These are phyloP conservation scores for Trinorchestia longiramus DNA, from an alignment of 1,140 invertebrate species.

Conservation along the genomic window DNA sequence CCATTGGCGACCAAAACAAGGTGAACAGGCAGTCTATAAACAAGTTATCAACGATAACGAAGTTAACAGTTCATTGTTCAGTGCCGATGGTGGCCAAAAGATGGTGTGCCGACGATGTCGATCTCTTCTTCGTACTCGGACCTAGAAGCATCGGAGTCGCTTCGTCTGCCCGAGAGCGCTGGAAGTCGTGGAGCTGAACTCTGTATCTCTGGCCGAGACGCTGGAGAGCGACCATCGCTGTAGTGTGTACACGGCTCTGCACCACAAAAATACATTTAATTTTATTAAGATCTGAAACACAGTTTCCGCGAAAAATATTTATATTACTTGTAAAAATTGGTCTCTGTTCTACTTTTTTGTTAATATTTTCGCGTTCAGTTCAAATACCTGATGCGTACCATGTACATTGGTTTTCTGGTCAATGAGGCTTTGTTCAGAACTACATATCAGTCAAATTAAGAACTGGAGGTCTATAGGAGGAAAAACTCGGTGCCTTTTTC, in stretches of 20 bases:
- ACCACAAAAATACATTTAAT: background rate
- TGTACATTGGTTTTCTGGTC: background rate
- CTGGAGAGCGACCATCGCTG: no score
- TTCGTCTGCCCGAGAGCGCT: background rate
- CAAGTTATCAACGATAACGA: background rate
- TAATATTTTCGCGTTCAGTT: background rate
- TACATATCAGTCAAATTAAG: no score
- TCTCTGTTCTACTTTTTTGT: background rate
- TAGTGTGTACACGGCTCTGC: background rate
- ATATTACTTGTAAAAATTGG: background rate
- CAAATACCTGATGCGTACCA: background rate
- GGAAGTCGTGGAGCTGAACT: background rate
- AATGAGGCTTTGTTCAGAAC: no score
- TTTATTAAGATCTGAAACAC: background rate
- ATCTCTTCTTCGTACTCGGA: slow-evolving; percentile 65
- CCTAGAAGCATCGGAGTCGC: slow-evolving; percentile 61
- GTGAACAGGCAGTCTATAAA: background rate
- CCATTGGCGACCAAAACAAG: background rate
- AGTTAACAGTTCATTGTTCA: background rate
- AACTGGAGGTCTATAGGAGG: no score
- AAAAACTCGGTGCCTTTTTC: no score
- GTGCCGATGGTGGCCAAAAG: slow-evolving; percentile 30
- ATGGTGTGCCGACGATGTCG: slow-evolving; percentile 64
- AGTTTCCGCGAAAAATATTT: background rate
- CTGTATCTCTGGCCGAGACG: background rate